These are phyloP conservation scores for Drosophila lacicola DNA, from an alignment of 2,888 invertebrate genomes.

Conservation along the genomic window DNA sequence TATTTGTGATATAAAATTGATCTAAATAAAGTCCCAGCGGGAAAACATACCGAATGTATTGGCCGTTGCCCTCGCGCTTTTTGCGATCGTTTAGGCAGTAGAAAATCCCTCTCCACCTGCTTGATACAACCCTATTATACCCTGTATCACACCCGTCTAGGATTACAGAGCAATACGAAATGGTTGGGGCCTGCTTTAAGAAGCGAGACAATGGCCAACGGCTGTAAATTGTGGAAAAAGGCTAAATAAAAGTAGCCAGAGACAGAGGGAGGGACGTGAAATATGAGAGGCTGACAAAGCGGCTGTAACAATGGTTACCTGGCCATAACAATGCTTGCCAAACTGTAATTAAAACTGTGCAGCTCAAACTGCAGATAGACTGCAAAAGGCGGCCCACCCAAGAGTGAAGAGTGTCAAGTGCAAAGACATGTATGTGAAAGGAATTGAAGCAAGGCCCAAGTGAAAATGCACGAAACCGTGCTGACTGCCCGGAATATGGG, in stretches of 20 bases:
- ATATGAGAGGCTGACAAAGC: constrained; percentile 24
- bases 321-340: constrained; percentile 26
- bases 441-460: constrained; percentile 42
- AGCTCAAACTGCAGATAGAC: constrained; percentile 54
- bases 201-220: constrained; percentile 74
- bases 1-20: neutral
- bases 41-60: neutral
- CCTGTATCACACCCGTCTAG: neutral
- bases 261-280: constrained; percentile 25
- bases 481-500: neutral
- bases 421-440: constrained; percentile 67
- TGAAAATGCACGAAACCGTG: constrained; percentile 17
- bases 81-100: too few relatives aligned
- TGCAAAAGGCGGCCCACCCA: constrained; percentile 55
- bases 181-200: constrained; percentile 55
- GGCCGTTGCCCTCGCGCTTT: too few relatives aligned
- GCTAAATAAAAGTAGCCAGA: constrained; percentile 58
- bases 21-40: neutral
- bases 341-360: constrained; percentile 76
- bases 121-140: neutral
- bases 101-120: neutral
- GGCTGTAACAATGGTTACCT: constrained; percentile 49
- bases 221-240: constrained; percentile 64
- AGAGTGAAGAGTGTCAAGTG: constrained; percentile 72
- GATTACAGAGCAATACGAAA: constrained; percentile 41